A percentile compares a stretch with the other conserved stretches of the same genome.
phyloP scores from a whole-genome alignment of 2,797 vertebrate genomes.

The Esox lucius region DNA sequence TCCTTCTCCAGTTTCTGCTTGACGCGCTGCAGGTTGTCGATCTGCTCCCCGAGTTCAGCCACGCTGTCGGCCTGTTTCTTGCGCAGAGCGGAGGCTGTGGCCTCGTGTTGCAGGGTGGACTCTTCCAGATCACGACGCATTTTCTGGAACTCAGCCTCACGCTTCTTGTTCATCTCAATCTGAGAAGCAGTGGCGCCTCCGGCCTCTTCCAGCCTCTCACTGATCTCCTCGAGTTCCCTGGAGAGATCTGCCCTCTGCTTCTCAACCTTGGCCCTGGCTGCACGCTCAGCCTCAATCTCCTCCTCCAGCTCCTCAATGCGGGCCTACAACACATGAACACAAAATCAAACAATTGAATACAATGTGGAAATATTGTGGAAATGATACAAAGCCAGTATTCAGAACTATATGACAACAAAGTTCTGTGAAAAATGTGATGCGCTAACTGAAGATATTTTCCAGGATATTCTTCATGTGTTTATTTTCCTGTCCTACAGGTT shows the following conservation, averaged over 20 bases:
- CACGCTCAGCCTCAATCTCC: slow-evolving; percentile 74
- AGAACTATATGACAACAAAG: too few species aligned
- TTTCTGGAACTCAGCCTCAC: slow-evolving; percentile 81
- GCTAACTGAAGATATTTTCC: too few species aligned
- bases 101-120: slow-evolving; percentile 81
- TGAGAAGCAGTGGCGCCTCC: slow-evolving; percentile 73
- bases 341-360: background rate
- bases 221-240: slow-evolving; percentile 72
- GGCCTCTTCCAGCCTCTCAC: slow-evolving; percentile 77
- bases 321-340: background rate
- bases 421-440: too few species aligned
- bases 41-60: too few species aligned
- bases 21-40: too few species aligned
- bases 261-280: too few species aligned
- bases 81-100: slow-evolving; percentile 65
- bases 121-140: slow-evolving; percentile 77
- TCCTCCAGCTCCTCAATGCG: slow-evolving; percentile 77
- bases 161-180: slow-evolving; percentile 81
- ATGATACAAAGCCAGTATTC: too few species aligned
- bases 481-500: too few species aligned
- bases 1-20: too few species aligned
- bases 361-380: slow-evolving; percentile 36
- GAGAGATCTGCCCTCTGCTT: background rate
- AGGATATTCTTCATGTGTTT: too few species aligned
- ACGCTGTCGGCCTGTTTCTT: slow-evolving; percentile 82